A percentile compares a stretch with the other conserved stretches of the same genome.
Conservation (phyloP, 2,797 vertebrate species). For the Rhinatrema bivittatum region DNA sequence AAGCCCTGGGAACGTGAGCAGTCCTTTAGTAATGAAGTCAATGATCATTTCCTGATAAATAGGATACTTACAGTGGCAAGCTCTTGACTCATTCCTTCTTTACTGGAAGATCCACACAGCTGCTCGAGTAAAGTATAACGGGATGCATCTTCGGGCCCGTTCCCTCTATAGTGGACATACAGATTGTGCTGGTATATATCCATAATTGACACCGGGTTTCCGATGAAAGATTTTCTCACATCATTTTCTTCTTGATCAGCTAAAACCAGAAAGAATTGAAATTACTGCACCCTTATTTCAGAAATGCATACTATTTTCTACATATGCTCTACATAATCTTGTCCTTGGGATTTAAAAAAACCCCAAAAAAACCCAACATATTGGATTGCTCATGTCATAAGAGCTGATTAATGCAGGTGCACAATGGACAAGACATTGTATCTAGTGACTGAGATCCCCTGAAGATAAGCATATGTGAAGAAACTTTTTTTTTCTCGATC, state of each 20-base stretch:
- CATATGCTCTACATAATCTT: too few species aligned
- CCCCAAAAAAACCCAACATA: too few species aligned
- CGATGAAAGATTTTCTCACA: constrained; percentile 47
- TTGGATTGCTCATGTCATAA: too few species aligned
- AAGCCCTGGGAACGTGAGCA: too few species aligned
- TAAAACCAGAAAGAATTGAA: constrained; percentile 23
- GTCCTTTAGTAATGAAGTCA: too few species aligned
- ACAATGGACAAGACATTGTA: too few species aligned
- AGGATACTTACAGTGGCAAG: constrained; percentile 55
- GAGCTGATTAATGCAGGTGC: too few species aligned
- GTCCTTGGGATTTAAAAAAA: too few species aligned
- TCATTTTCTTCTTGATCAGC: constrained; percentile 49
- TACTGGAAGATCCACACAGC: constrained; percentile 50
- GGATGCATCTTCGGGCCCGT: constrained; percentile 51
- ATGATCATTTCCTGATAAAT: constrained; percentile 7
- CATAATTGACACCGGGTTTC: constrained; percentile 60
- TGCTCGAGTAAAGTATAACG: constrained; percentile 56
- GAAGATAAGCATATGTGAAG: too few species aligned
- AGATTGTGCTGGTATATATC: constrained; percentile 65
- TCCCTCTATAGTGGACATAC: constrained; percentile 55
- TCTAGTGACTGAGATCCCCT: too few species aligned
- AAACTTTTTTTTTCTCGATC: too few species aligned
- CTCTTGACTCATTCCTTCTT: constrained; percentile 48
- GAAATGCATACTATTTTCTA: too few species aligned
- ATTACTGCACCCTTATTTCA: neutral